Evolutionary conservation across 2,888 invertebrate species (phyloP), one percentile per base, ranked within the genome.

Genomic region (Conops quadrifasciatus): DNA sequence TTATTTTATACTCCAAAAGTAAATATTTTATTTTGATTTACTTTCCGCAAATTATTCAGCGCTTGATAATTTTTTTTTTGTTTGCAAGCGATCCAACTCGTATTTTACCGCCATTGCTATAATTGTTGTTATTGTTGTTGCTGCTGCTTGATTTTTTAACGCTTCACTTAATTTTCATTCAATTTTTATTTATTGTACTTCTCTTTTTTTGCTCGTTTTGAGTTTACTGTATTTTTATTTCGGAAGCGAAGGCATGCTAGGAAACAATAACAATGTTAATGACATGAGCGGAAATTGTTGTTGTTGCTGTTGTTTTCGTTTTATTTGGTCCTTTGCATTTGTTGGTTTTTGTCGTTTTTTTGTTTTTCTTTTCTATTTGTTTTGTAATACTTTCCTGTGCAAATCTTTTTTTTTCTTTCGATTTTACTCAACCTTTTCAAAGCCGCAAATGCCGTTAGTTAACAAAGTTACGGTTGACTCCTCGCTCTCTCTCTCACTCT

Each of bases 381-480:
- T 45, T 26, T 13, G 21, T 16, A 47, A 26, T 49, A n/a, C 47
- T 64, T 16, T 63, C 7, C n/a, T 30, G 63, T 43, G 63, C 47
- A 13, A 19, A 9, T 21, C 2, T 63, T 21, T 63, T n/a, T 1
- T 63, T 43, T 24, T 43, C 4, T 49, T 21, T 53, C n/a, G 53
- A 21, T 53, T 21, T 19, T n/a, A 21, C 53, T 11, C 53, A 49
- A 49, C 49, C 53, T 9, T 19, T 24, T 19, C 53, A n/a, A 19
- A 49, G 11, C 49, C 53, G n/a, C 21, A 53, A 53, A 21, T 53
- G n/a, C 53, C 53, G 21, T 53, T 21, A 53, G n/a, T 53, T 36
- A 7, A 36, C 36, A 36, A 36, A 36, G 5, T 36, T 36, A 36
- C 36, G 9, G 5, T 9, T 36, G 5, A 4, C 36, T 36, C 9